Conservation (phyloP, 2,888 invertebrate genomes). For the Orthosia gothica region DNA sequence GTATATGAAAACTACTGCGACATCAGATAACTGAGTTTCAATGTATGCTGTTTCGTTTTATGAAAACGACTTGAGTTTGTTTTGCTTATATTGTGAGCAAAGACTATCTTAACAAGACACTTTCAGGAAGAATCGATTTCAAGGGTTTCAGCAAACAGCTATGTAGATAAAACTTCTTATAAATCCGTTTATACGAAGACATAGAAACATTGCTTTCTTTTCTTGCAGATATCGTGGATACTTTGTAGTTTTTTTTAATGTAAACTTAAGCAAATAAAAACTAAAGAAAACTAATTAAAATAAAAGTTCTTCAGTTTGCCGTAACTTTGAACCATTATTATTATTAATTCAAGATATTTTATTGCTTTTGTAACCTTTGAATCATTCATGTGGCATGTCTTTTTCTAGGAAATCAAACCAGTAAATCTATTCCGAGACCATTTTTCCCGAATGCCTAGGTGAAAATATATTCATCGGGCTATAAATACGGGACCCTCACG, state of each 20-base stretch:
- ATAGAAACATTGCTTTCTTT: not conserved
- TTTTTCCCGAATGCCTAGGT: constrained; percentile 38
- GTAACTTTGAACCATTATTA: constrained; percentile 3
- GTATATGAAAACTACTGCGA: constrained; percentile 15
- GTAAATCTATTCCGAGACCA: constrained; percentile 36
- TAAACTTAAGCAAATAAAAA: not conserved
- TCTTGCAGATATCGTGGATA: not conserved
- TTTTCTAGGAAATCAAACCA: constrained; percentile 14
- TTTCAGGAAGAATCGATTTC: not conserved
- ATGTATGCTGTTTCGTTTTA: constrained; percentile 2
- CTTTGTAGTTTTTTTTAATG: not conserved
- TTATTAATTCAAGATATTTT: not conserved
- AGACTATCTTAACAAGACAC: too few species aligned
- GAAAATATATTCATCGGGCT: constrained; percentile 50
- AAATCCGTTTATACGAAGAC: too few species aligned
- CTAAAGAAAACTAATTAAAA: constrained; percentile 1
- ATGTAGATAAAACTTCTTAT: not conserved
- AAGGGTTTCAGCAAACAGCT: not conserved
- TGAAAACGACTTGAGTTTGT: not conserved
- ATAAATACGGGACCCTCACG: constrained; percentile 55
- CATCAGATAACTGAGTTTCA: constrained; percentile 26
- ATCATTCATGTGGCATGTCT: not conserved
- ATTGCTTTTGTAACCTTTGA: constrained; percentile 1
- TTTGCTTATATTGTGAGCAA: not conserved
- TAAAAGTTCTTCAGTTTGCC: not conserved